Percentiles rank a stretch among this genome's conserved stretches.
Conservation (phyloP, 2,888 invertebrate genomes). For the Noctua pronuba region DNA sequence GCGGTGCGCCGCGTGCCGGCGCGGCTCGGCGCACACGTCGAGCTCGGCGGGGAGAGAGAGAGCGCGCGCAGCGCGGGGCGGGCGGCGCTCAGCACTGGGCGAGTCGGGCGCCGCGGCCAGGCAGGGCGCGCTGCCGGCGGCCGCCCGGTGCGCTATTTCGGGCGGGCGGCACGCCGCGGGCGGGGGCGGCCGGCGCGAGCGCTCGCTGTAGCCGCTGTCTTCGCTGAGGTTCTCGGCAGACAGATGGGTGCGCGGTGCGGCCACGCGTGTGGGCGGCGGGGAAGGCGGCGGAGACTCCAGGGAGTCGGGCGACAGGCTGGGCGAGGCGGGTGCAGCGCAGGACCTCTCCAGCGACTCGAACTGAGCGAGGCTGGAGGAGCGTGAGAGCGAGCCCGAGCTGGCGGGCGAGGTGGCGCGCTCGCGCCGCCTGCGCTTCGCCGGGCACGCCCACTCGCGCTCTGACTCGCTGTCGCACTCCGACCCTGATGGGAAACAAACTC, state of each 20-base stretch:
- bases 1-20: constrained; percentile 79
- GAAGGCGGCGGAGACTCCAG: constrained; percentile 85
- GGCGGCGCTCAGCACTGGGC: constrained; percentile 81
- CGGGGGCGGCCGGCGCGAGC: constrained; percentile 83
- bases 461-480: constrained; percentile 92
- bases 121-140: constrained; percentile 86
- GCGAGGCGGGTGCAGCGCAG: constrained; percentile 86
- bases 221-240: constrained; percentile 95
- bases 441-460: constrained; percentile 94
- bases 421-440: constrained; percentile 93
- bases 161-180: constrained; percentile 76
- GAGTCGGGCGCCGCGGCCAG: constrained; percentile 78
- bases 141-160: constrained; percentile 81
- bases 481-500: constrained; percentile 74
- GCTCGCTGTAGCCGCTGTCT: constrained; percentile 94
- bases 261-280: constrained; percentile 80
- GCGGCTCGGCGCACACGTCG: constrained; percentile 90
- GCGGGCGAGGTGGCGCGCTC: constrained; percentile 87
- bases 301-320: constrained; percentile 88
- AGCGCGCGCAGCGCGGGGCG: constrained; percentile 84
- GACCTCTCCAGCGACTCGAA: constrained; percentile 95
- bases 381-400: constrained; percentile 91
- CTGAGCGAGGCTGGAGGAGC: constrained; percentile 95
- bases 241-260: constrained; percentile 87
- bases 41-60: constrained; percentile 92